Base-by-base conservation (phyloP, 1,140 invertebrate genomes). In the Lethocerus indicus region DNA sequence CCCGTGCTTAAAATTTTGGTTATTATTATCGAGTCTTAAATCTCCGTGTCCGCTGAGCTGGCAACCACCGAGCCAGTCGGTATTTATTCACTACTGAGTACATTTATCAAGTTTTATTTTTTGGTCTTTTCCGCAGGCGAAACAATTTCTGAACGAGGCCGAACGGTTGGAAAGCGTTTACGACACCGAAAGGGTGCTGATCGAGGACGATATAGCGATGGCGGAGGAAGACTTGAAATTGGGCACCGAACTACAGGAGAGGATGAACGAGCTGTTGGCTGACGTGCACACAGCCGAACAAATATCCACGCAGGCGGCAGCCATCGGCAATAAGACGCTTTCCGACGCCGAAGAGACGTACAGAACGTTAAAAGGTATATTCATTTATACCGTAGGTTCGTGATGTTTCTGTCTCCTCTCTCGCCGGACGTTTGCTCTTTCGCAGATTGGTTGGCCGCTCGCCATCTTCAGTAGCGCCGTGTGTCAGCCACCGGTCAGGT, bases 331-430 rank as follows among this genome's bases (percentile, higher is more conserved):
- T 57, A 78, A 81, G 54, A 92, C 86, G 0, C 68, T 94, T 0
- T 75, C 79, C 57, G 84, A 93, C 61, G 91, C 91, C 1, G 79
- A 86, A 56, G 76, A 83, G 42, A 95, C 89, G 4, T 76, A 87
- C 44, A 71, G 82, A 50, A 90, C 83, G 39, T 65, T 94, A 1
- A 74, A 81, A 67, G 79, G 87, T 90, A 68, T 65, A 32, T 36
- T 13, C n/a, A n/a, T n/a, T n/a, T n/a, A n/a, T n/a, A n/a, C n/a
- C n/a, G n/a, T n/a, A n/a, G n/a, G n/a, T n/a, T n/a, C n/a, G n/a
- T n/a, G n/a, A n/a, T n/a, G n/a, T n/a, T n/a, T n/a, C n/a, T n/a
- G n/a, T n/a, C n/a, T n/a, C n/a, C n/a, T n/a, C n/a, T n/a, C n/a
- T n/a, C n/a, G n/a, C n/a, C n/a, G n/a, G n/a, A n/a, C n/a, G n/a